Conservation (phyloP, 2,113 vertebrate genomes). For the Arothron firmamentum region DNA sequence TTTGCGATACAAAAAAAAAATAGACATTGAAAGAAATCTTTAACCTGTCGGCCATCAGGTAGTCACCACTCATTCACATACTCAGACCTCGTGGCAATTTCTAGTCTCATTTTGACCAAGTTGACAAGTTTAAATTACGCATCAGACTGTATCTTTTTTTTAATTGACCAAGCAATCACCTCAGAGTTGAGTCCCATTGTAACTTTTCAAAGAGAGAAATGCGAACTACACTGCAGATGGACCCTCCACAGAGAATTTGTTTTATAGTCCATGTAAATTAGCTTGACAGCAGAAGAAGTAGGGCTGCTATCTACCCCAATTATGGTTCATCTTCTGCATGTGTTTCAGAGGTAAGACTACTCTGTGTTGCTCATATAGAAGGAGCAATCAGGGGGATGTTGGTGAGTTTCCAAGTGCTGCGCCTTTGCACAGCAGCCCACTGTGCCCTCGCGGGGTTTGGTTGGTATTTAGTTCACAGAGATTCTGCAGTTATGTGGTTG, state of each 20-base stretch:
- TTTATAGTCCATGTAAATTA: constrained; percentile 39
- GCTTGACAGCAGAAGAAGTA: constrained; percentile 51
- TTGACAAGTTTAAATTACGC: too few relatives aligned
- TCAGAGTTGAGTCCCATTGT: constrained; percentile 2
- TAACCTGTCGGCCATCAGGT: too few relatives aligned
- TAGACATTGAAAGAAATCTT: too few relatives aligned
- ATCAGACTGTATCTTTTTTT: too few relatives aligned
- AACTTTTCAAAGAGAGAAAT: constrained; percentile 21
- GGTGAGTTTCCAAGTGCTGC: constrained; percentile 4
- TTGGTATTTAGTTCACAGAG: not conserved
- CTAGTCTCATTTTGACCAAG: too few relatives aligned
- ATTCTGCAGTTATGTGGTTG: not conserved
- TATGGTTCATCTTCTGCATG: constrained; percentile 51
- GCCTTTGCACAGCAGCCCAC: not conserved
- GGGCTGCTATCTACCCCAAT: constrained; percentile 38
- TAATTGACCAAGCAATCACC: too few relatives aligned
- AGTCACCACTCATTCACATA: too few relatives aligned
- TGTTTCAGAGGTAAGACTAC: constrained; percentile 15
- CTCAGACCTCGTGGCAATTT: too few relatives aligned
- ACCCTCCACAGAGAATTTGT: constrained; percentile 37
- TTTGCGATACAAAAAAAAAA: too few relatives aligned
- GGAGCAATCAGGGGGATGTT: not conserved
- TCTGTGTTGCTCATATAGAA: constrained; percentile 17
- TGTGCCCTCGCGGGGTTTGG: not conserved
- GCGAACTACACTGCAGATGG: constrained; percentile 32